A percentile compares a stretch with the other conserved stretches of the same genome.
Conservation (phyloP, 2,888 invertebrate genomes). For the Drosophila cyrtoloma region DNA sequence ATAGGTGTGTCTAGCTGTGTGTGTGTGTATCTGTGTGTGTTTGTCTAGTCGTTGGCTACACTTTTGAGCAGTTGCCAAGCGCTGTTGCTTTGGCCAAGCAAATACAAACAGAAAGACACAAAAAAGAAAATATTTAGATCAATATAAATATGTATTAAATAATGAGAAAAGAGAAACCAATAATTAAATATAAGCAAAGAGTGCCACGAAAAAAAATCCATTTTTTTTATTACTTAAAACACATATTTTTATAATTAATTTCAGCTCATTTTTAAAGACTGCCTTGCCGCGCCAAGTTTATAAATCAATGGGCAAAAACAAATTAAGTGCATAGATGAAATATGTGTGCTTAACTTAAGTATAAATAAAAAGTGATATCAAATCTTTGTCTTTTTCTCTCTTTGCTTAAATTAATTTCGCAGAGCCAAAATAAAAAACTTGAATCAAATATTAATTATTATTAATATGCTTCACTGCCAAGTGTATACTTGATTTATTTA, state of each 20-base stretch:
- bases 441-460: neutral
- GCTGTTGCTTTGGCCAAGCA: slow-evolving; percentile 9
- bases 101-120: neutral
- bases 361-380: neutral
- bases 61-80: slow-evolving; percentile 44
- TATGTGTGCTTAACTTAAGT: neutral
- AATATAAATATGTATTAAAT: neutral
- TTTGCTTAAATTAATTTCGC: neutral
- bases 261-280: neutral
- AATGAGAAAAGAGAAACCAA: neutral
- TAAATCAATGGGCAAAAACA: neutral
- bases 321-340: neutral
- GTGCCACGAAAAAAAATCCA: neutral
- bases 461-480: neutral
- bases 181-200: neutral
- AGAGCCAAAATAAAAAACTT: neutral
- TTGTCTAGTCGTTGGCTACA: slow-evolving; percentile 9
- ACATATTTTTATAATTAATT: neutral
- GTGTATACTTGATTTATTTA: too few relatives aligned
- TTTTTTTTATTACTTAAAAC: neutral
- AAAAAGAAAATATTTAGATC: slow-evolving; percentile 7
- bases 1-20: slow-evolving; percentile 10
- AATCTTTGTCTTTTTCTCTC: neutral
- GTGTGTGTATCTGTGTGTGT: neutral
- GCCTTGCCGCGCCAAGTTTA: neutral